A percentile compares a stretch with the other conserved stretches of the same genome.
Evolutionary conservation across 2,113 vertebrate species (phyloP).

Genomic region (Notechis scutatus): DNA sequence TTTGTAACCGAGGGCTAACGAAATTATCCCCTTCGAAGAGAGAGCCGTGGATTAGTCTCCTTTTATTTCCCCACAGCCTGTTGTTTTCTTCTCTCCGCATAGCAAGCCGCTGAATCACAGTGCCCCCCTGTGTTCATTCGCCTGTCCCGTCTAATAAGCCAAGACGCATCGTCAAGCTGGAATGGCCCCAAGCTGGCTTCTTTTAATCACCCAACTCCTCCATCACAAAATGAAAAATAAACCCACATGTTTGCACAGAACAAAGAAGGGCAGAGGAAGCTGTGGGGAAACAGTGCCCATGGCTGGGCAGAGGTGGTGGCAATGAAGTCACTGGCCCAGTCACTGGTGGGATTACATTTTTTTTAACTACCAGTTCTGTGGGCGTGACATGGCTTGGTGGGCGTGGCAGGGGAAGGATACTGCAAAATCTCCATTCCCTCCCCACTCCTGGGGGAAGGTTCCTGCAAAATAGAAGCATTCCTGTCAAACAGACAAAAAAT

Average conservation of each 20-base stretch:
- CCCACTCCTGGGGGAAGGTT: no score
- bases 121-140: slow-evolving; percentile 65
- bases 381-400: no score
- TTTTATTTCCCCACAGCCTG: slow-evolving; percentile 62
- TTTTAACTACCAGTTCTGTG: no score
- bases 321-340: slow-evolving; percentile 37
- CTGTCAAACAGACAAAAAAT: no score
- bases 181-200: slow-evolving; percentile 21
- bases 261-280: background rate
- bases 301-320: slow-evolving; percentile 52
- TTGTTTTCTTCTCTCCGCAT: background rate
- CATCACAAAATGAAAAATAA: slow-evolving; percentile 44
- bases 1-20: background rate
- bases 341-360: no score
- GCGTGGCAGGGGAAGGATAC: no score
- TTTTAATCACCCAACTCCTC: slow-evolving; percentile 31
- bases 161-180: slow-evolving; percentile 11
- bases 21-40: background rate
- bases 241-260: slow-evolving; percentile 50
- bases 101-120: slow-evolving; percentile 51
- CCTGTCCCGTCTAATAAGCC: fast-evolving
- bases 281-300: slow-evolving; percentile 40
- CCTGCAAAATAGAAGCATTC: no score
- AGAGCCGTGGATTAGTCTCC: slow-evolving; percentile 20
- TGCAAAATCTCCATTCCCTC: no score